phyloP scores from a whole-genome alignment of 2,113 vertebrate genomes.

The Cyanoramphus novaezelandiae region DNA sequence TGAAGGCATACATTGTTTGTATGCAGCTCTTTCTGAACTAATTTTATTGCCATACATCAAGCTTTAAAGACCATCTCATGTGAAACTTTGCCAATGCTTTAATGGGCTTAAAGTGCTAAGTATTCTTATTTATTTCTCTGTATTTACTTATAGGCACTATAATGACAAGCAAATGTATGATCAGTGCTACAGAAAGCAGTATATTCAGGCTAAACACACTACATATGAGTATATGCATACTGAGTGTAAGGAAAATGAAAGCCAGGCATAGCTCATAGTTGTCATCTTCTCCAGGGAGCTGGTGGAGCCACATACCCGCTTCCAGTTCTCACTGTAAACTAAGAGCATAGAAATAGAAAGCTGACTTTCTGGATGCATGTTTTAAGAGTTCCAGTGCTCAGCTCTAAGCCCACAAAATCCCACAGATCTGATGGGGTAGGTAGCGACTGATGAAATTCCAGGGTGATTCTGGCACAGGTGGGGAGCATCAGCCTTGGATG shows the following conservation, averaged over 20 bases:
- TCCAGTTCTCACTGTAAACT: background rate
- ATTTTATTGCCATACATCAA: constrained; percentile 66
- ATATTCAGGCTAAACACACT: background rate
- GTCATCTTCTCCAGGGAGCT: background rate
- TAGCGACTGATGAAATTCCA: background rate
- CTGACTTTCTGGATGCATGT: background rate
- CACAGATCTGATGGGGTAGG: background rate
- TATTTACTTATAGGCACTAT: constrained; percentile 56
- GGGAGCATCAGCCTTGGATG: background rate
- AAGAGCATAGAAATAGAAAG: background rate
- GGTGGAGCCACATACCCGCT: background rate
- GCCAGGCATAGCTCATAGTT: fast-evolving
- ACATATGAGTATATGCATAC: background rate
- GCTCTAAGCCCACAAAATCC: background rate
- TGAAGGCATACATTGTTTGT: constrained; percentile 56
- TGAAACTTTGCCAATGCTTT: constrained; percentile 68
- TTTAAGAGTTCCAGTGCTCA: background rate
- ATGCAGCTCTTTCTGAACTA: constrained; percentile 56
- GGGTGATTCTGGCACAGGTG: background rate
- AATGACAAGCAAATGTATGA: constrained; percentile 35
- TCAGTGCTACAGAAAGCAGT: constrained; percentile 24
- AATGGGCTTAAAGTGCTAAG: constrained; percentile 63
- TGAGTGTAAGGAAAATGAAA: background rate
- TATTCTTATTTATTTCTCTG: constrained; percentile 62
- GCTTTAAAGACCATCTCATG: constrained; percentile 65